Conservation (phyloP, 2,113 vertebrate genomes). For the Trematomus loennbergii region DNA sequence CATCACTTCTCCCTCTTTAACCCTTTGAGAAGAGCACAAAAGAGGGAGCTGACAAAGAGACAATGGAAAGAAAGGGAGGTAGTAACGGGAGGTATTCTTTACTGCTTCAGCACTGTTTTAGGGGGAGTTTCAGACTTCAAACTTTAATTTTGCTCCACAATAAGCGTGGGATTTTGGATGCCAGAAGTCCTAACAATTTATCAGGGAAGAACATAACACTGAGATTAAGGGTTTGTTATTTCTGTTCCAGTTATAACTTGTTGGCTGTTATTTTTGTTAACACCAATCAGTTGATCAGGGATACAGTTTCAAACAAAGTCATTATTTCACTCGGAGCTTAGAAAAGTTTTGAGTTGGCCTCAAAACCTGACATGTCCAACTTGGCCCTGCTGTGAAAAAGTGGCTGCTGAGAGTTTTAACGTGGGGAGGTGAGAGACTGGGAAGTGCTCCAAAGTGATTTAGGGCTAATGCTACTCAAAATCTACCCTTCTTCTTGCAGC, state of each 20-base stretch:
- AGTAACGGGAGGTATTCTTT: conserved; percentile 33
- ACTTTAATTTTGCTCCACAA: conserved; percentile 16
- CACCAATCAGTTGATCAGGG: conserved; percentile 16
- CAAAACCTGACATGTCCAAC: conserved; percentile 32
- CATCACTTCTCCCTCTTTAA: conserved; percentile 78
- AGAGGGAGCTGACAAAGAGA: conserved; percentile 66
- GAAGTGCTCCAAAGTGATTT: conserved; percentile 63
- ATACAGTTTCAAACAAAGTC: conserved; percentile 41
- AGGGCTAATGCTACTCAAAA: conserved; percentile 54
- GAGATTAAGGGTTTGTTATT: conserved; percentile 25
- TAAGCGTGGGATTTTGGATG: not conserved
- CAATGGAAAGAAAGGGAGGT: conserved; percentile 47
- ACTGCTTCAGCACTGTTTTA: conserved; percentile 23
- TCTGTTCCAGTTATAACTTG: conserved; percentile 14
- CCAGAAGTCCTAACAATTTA: conserved; percentile 40
- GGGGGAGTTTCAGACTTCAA: conserved; percentile 24
- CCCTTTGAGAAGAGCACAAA: conserved; percentile 75
- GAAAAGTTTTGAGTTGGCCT: conserved; percentile 24
- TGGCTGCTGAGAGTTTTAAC: conserved; percentile 45
- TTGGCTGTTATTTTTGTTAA: conserved; percentile 9
- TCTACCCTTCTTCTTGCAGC: conserved; percentile 41
- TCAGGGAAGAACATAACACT: conserved; percentile 16
- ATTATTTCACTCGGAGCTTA: conserved; percentile 29
- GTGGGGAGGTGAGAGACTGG: conserved; percentile 51
- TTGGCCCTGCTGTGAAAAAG: conserved; percentile 37